Percentiles rank a stretch among this genome's conserved stretches.
phyloP scores from a whole-genome alignment of 2,888 invertebrate genomes.

The Drosophila acutilabella region DNA sequence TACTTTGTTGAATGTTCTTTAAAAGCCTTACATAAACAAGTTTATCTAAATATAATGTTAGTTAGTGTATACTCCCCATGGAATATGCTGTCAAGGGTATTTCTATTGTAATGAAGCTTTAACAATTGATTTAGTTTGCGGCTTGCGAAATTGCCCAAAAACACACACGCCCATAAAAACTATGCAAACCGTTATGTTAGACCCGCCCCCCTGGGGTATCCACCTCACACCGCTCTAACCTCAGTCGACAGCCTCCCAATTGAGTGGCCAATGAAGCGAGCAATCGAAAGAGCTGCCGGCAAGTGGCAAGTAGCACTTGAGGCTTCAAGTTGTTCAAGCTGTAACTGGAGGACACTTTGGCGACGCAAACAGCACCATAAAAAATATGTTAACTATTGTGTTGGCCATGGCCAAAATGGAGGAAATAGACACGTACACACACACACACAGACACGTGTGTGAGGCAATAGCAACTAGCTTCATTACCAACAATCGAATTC shows the following conservation, averaged over 20 bases:
- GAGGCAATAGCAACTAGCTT: conserved; percentile 28
- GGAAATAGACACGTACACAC: neutral
- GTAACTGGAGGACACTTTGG: conserved; percentile 52
- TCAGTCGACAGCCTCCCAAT: neutral
- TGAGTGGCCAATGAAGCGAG: conserved; percentile 51
- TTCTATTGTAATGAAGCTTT: conserved; percentile 7
- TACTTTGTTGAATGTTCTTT: too few relatives aligned
- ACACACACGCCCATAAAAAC: conserved; percentile 6
- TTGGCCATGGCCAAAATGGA: conserved; percentile 23
- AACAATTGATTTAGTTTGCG: conserved; percentile 18
- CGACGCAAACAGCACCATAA: conserved; percentile 64
- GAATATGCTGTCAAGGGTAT: neutral
- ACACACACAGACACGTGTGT: neutral
- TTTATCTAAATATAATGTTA: too few relatives aligned
- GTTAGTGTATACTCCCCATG: neutral
- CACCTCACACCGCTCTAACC: neutral
- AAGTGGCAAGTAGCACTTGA: conserved; percentile 44
- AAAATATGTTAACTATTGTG: conserved; percentile 70
- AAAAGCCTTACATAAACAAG: too few relatives aligned
- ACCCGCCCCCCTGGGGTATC: neutral
- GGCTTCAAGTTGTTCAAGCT: conserved; percentile 27
- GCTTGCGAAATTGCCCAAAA: conserved; percentile 1
- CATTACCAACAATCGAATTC: conserved; percentile 47
- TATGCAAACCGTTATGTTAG: conserved; percentile 10
- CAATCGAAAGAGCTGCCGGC: conserved; percentile 29